Conservation (phyloP, 2,797 vertebrate species). For the Rhinoraja longicauda region DNA sequence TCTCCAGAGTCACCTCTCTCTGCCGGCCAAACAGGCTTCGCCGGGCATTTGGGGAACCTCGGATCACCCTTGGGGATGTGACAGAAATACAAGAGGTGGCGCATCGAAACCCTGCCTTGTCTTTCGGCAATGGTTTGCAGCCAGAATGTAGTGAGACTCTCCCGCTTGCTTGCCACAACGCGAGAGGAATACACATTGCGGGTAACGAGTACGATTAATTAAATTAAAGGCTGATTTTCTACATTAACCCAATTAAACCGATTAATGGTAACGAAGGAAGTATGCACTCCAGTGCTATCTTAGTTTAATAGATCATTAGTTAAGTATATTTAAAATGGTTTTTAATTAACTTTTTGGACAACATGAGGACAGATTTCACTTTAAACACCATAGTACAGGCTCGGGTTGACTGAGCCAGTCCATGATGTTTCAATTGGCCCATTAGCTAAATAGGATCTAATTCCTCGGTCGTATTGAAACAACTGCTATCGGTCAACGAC, state of each 20-base stretch:
- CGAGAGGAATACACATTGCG: background rate
- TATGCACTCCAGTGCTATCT: background rate
- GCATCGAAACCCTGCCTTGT: background rate
- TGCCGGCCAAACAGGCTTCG: background rate
- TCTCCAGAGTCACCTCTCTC: too few relatives aligned
- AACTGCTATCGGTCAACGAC: too few relatives aligned
- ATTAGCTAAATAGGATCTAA: background rate
- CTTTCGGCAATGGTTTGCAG: background rate
- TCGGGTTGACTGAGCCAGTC: background rate
- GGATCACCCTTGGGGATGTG: background rate
- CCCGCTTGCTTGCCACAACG: too few relatives aligned
- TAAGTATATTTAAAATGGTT: background rate
- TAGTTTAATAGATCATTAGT: background rate
- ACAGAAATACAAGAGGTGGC: background rate
- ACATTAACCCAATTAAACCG: background rate
- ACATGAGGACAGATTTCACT: background rate
- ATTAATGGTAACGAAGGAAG: background rate
- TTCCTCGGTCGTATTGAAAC: background rate
- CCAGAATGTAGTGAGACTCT: background rate
- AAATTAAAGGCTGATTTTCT: constrained; percentile 9
- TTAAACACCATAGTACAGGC: background rate
- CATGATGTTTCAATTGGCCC: background rate
- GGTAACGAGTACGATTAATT: background rate
- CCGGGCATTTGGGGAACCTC: background rate
- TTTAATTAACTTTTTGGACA: background rate